These are phyloP conservation scores for Centruroides sculpturatus DNA, from an alignment of 1,140 invertebrate genomes.

Conservation along the genomic window DNA sequence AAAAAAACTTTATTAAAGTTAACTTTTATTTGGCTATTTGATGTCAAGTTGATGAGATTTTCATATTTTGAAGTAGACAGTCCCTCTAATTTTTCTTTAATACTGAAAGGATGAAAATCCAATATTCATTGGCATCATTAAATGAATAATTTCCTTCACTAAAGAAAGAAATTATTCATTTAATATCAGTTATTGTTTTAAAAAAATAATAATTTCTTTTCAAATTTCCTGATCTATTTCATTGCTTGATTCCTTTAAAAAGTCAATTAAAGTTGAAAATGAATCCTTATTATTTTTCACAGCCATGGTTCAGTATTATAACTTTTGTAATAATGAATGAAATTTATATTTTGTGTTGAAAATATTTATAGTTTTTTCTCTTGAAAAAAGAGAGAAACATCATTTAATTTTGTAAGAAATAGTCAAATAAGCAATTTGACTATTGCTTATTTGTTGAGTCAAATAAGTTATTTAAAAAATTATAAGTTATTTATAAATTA, in stretches of 20 bases:
- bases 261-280: background rate
- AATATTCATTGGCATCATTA: background rate
- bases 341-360: background rate
- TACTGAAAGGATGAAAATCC: background rate
- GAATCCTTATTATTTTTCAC: background rate
- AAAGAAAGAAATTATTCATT: background rate
- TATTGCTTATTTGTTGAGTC: too few relatives aligned
- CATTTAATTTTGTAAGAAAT: background rate
- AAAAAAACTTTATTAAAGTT: too few relatives aligned
- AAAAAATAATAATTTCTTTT: background rate
- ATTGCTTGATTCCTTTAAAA: background rate
- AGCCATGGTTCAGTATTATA: background rate
- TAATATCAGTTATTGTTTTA: background rate
- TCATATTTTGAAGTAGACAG: background rate
- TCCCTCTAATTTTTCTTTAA: background rate
- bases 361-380: background rate
- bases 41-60: background rate
- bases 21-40: background rate
- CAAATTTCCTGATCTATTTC: background rate
- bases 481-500: too few relatives aligned
- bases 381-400: background rate
- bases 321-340: background rate
- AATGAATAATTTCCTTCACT: background rate
- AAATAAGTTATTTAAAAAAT: too few relatives aligned
- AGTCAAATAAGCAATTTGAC: background rate